These are phyloP conservation scores for Neoaliturus tenellus DNA, from an alignment of 2,888 invertebrate species.

Conservation along the genomic window DNA sequence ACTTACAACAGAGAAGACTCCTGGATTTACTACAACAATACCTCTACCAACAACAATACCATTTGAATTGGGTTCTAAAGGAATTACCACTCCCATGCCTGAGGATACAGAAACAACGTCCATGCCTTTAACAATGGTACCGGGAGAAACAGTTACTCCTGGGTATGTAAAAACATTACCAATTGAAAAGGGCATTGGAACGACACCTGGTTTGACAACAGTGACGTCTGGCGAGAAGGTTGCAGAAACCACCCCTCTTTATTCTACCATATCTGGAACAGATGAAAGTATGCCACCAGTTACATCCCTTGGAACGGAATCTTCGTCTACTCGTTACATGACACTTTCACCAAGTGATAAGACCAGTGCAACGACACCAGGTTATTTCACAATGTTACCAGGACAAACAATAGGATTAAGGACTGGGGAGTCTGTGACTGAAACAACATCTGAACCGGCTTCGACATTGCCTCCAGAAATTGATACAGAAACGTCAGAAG, in stretches of 20 bases:
- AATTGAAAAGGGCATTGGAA: not conserved
- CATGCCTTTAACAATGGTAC: not conserved
- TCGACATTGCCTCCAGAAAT: not conserved
- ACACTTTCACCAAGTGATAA: not conserved
- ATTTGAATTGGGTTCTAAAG: not conserved
- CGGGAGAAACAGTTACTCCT: not conserved
- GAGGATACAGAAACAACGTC: not conserved
- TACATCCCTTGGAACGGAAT: not conserved
- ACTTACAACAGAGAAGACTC: no score
- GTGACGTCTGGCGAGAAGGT: not conserved
- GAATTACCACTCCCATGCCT: not conserved
- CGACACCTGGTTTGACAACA: not conserved
- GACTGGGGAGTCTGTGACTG: not conserved
- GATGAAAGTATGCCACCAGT: not conserved
- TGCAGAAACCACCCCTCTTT: not conserved
- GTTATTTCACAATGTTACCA: not conserved
- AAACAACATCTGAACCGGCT: not conserved
- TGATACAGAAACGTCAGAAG: not conserved
- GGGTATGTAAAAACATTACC: not conserved
- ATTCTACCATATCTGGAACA: not conserved
- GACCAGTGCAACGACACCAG: not conserved
- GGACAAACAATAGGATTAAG: not conserved
- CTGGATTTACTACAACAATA: not conserved
- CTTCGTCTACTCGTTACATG: no score
- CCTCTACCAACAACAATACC: not conserved